A percentile compares a stretch with the other conserved stretches of the same genome.
phyloP scores from a whole-genome alignment of 2,113 vertebrate genomes.

The Rhinoptilus africanus region DNA sequence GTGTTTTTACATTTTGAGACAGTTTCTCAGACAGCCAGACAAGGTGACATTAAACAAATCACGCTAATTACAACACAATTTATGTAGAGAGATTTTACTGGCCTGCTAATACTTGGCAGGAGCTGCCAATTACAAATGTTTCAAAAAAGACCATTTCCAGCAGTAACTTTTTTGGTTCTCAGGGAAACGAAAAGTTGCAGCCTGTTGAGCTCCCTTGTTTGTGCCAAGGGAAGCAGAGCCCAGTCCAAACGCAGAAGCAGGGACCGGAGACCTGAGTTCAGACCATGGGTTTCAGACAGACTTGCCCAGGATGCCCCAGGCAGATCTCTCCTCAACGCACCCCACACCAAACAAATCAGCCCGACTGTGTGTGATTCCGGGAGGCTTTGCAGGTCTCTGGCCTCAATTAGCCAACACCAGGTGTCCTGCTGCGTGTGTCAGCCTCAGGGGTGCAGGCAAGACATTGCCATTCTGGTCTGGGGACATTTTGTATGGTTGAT shows the following conservation, averaged over 20 bases:
- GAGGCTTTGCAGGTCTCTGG: neutral
- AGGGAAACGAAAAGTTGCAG: neutral
- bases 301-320: neutral
- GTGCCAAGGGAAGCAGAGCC: neutral
- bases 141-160: neutral
- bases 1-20: conserved; percentile 23
- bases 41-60: conserved; percentile 62
- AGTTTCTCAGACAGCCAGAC: conserved; percentile 46
- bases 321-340: neutral
- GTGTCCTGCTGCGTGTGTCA: neutral
- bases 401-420: neutral
- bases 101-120: conserved; percentile 16
- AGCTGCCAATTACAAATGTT: conserved; percentile 28
- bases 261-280: neutral
- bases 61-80: conserved; percentile 47
- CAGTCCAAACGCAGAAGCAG: neutral
- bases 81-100: conserved; percentile 43
- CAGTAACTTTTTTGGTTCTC: neutral
- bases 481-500: neutral
- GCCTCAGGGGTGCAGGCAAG: neutral
- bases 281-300: neutral
- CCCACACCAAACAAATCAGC: neutral
- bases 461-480: neutral
- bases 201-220: neutral
- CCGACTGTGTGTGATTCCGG: neutral